A percentile compares a stretch with the other conserved stretches of the same genome.
Evolutionary conservation across 2,888 invertebrate genomes (phyloP).

Genomic region (Chaitophorus viminalis): DNA sequence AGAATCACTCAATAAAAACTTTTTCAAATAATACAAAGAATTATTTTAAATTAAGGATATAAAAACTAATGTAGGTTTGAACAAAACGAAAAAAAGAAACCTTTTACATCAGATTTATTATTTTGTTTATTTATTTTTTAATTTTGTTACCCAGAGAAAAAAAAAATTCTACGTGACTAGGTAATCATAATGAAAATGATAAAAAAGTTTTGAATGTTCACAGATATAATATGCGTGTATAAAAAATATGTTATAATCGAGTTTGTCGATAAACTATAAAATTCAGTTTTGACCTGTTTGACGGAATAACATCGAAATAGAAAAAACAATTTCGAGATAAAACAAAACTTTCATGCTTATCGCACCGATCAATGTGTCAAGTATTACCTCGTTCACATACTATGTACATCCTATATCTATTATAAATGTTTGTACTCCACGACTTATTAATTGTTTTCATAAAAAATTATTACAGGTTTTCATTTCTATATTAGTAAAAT

Average conservation of each 20-base stretch:
- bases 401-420: not conserved
- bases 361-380: not conserved
- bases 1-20: not conserved
- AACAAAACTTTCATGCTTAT: slow-evolving; percentile 32
- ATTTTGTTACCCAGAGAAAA: not conserved
- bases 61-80: not conserved
- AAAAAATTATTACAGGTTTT: not conserved
- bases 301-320: not conserved
- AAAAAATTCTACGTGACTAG: slow-evolving; percentile 30
- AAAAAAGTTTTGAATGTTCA: slow-evolving; percentile 5
- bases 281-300: not conserved
- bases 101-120: not conserved
- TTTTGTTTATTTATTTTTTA: no score
- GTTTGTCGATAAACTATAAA: slow-evolving; percentile 24
- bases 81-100: slow-evolving; percentile 9
- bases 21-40: slow-evolving; percentile 6
- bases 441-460: slow-evolving; percentile 1
- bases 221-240: not conserved
- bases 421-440: not conserved
- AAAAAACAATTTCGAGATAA: slow-evolving; percentile 14
- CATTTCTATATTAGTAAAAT: not conserved
- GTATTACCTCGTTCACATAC: not conserved
- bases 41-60: slow-evolving; percentile 15
- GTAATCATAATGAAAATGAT: slow-evolving; percentile 36
- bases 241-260: not conserved